These are phyloP conservation scores for Drosophila flavopinicola DNA, from an alignment of 2,888 invertebrate species.

Conservation along the genomic window DNA sequence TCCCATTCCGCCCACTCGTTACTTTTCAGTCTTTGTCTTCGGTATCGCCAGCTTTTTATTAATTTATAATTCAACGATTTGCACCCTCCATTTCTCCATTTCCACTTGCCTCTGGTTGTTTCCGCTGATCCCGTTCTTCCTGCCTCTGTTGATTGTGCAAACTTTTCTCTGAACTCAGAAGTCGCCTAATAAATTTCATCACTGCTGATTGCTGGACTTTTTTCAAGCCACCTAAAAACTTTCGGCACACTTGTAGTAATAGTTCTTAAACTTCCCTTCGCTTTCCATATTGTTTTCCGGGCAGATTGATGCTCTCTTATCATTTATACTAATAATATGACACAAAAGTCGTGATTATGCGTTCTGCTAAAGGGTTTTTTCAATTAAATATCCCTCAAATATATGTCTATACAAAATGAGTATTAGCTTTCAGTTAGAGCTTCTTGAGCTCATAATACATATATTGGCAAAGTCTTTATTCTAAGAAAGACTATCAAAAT, in stretches of 20 bases:
- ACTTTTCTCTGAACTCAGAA: conserved; percentile 57
- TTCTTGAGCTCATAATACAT: too few relatives aligned
- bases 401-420: too few relatives aligned
- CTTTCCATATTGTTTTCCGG: background rate
- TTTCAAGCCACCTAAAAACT: conserved; percentile 47
- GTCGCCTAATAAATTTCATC: conserved; percentile 73
- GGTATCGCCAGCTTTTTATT: conserved; percentile 54
- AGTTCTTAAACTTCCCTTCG: conserved; percentile 21
- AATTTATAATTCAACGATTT: conserved; percentile 61
- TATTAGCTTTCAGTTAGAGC: too few relatives aligned
- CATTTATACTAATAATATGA: conserved; percentile 35
- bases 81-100: conserved; percentile 15
- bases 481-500: too few relatives aligned
- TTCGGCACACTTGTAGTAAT: conserved; percentile 40
- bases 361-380: too few relatives aligned
- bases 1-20: too few relatives aligned
- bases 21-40: conserved; percentile 52
- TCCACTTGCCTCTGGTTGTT: conserved; percentile 17
- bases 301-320: conserved; percentile 16
- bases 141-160: conserved; percentile 61
- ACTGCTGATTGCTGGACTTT: conserved; percentile 59
- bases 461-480: too few relatives aligned
- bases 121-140: conserved; percentile 31
- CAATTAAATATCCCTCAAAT: too few relatives aligned
- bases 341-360: too few relatives aligned